Percentiles rank a stretch among this genome's conserved stretches.
These are phyloP conservation scores for Noctua janthina DNA, from an alignment of 2,888 invertebrate genomes.

Conservation along the genomic window DNA sequence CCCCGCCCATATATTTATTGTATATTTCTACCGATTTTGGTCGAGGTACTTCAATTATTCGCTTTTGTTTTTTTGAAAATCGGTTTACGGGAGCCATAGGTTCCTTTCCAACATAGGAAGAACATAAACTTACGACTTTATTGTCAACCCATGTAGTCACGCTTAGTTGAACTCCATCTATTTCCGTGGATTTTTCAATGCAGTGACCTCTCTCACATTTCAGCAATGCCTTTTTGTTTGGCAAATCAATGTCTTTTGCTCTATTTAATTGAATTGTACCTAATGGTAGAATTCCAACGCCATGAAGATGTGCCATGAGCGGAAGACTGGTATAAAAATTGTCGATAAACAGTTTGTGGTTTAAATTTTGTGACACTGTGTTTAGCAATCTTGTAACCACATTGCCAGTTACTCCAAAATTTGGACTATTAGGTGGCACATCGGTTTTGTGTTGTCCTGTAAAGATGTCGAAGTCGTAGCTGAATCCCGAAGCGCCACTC, in stretches of 20 bases:
- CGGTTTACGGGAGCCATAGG: constrained; percentile 41
- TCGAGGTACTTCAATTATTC: too few relatives aligned
- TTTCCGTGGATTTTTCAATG: too few relatives aligned
- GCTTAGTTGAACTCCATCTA: not conserved
- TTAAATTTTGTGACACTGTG: not conserved
- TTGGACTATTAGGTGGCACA: not conserved
- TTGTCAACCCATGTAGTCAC: constrained; percentile 12
- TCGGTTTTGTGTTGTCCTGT: constrained; percentile 17
- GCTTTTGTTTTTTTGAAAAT: too few relatives aligned
- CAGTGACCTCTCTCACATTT: too few relatives aligned
- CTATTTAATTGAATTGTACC: constrained; percentile 1
- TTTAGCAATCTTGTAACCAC: not conserved
- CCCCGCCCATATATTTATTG: too few relatives aligned
- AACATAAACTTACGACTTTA: constrained; percentile 28
- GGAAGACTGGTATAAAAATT: constrained; percentile 10
- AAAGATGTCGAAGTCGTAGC: constrained; percentile 18
- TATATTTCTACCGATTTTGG: too few relatives aligned
- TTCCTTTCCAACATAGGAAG: constrained; percentile 63
- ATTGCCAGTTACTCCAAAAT: not conserved
- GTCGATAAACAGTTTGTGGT: constrained; percentile 11
- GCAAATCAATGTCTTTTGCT: too few relatives aligned
- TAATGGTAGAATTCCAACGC: constrained; percentile 10
- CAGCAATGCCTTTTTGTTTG: too few relatives aligned
- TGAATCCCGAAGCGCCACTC: constrained; percentile 13
- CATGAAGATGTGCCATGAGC: constrained; percentile 5